A percentile compares a stretch with the other conserved stretches of the same genome.
Conservation (phyloP, 1,140 invertebrate genomes). For the Telenomus remus region DNA sequence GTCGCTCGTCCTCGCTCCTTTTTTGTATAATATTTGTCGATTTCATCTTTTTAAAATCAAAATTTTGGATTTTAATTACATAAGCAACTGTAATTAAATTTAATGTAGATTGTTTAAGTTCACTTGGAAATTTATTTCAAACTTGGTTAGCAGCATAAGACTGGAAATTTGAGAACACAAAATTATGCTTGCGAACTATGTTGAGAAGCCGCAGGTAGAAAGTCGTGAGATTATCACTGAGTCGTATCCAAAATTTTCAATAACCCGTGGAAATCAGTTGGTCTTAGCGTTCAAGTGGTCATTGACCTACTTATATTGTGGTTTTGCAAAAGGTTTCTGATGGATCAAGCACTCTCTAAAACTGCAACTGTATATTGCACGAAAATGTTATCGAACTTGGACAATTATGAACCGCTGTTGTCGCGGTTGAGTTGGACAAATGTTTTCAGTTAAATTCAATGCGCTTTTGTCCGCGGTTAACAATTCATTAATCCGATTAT, state of each 20-base stretch:
- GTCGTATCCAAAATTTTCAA: conserved; percentile 38
- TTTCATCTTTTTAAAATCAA: too few species aligned
- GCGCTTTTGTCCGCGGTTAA: neutral
- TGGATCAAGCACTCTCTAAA: conserved; percentile 28
- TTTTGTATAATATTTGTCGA: too few species aligned
- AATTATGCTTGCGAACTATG: conserved; percentile 9
- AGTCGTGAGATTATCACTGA: conserved; percentile 22
- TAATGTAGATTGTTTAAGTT: too few species aligned
- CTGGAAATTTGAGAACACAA: too few species aligned
- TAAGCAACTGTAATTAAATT: too few species aligned
- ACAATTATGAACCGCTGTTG: conserved; percentile 17
- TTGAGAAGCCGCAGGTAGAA: conserved; percentile 4
- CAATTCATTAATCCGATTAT: conserved; percentile 9
- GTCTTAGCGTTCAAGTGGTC: conserved; percentile 38
- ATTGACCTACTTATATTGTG: conserved; percentile 44
- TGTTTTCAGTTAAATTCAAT: conserved; percentile 17
- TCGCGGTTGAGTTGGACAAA: conserved; percentile 18
- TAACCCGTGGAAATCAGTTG: conserved; percentile 35
- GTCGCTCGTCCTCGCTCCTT: too few species aligned
- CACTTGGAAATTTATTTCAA: too few species aligned
- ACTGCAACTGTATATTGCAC: conserved; percentile 24
- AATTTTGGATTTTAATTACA: too few species aligned
- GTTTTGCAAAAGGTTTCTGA: conserved; percentile 31
- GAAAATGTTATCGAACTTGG: conserved; percentile 37
- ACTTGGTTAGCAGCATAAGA: too few species aligned